Percentiles rank a stretch among this genome's conserved stretches.
Conservation (phyloP, 2,888 invertebrate genomes). For the Caenorhabditis doughertyi region DNA sequence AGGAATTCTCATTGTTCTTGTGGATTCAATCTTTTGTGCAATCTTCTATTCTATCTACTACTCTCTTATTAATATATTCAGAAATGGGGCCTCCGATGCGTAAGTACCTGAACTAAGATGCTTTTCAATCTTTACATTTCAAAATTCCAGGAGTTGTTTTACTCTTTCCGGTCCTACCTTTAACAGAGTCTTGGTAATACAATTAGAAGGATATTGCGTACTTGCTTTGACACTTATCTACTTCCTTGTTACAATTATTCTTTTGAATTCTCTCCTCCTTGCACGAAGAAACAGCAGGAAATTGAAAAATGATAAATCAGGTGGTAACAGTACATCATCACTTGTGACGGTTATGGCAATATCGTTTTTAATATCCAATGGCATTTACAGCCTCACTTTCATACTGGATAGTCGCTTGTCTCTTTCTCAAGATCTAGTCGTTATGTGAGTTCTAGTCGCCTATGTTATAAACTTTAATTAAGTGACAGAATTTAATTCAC, state of each 20-base stretch:
- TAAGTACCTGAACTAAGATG: too few species aligned
- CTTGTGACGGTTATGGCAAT: conserved; percentile 8
- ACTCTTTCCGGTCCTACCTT: not conserved
- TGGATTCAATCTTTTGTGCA: not conserved
- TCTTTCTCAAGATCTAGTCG: not conserved
- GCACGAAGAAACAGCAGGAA: conserved; percentile 2
- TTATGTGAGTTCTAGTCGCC: not conserved
- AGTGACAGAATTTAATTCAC: too few species aligned
- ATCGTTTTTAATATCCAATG: not conserved
- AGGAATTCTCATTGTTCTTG: not conserved
- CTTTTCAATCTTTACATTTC: too few species aligned
- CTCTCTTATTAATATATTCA: not conserved
- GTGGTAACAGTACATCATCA: not conserved
- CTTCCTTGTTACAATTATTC: not conserved
- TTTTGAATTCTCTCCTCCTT: not conserved
- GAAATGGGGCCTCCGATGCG: too few species aligned
- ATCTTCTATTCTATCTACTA: not conserved
- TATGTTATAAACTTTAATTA: not conserved
- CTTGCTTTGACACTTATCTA: not conserved
- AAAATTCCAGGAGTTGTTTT: not conserved
- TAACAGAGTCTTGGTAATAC: too few species aligned
- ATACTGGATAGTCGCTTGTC: not conserved
- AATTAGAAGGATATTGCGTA: not conserved
- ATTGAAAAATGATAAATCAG: not conserved
- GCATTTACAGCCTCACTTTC: not conserved